These are phyloP conservation scores for Mimas tiliae DNA, from an alignment of 2,888 invertebrate genomes.

Conservation along the genomic window DNA sequence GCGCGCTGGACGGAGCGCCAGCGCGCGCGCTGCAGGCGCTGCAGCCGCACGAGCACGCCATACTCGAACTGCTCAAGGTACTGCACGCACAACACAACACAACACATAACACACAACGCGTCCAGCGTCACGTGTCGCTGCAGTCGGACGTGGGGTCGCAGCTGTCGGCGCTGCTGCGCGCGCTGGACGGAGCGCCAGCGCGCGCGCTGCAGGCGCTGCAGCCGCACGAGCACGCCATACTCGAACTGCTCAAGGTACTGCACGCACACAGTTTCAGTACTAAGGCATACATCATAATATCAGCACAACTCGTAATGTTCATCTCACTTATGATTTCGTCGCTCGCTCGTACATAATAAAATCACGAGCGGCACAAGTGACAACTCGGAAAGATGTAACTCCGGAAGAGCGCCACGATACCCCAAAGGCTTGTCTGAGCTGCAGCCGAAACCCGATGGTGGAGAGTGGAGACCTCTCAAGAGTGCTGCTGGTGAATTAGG, in stretches of 20 bases:
- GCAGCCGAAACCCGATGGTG: no score
- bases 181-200: constrained; percentile 66
- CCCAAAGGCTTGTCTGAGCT: no score
- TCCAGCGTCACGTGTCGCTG: constrained; percentile 83
- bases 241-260: constrained; percentile 74
- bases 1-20: constrained; percentile 67
- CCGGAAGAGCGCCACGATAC: no score
- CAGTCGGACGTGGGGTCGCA: constrained; percentile 83
- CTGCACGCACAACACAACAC: neutral
- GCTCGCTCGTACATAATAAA: no score
- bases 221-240: constrained; percentile 68
- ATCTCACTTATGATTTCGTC: no score
- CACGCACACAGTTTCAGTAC: neutral
- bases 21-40: constrained; percentile 65
- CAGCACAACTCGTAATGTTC: neutral
- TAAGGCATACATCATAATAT: no score
- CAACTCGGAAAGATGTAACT: no score
- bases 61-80: constrained; percentile 77
- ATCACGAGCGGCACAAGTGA: no score
- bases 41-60: constrained; percentile 68
- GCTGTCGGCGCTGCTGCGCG: constrained; percentile 71
- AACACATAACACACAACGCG: no score
- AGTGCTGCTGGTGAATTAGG: no score
- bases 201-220: constrained; percentile 66
- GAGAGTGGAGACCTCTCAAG: no score